Evolutionary conservation across 2,113 vertebrate species (phyloP), one percentile per base, ranked within the genome.

Genomic region (Spermophilus dauricus): DNA sequence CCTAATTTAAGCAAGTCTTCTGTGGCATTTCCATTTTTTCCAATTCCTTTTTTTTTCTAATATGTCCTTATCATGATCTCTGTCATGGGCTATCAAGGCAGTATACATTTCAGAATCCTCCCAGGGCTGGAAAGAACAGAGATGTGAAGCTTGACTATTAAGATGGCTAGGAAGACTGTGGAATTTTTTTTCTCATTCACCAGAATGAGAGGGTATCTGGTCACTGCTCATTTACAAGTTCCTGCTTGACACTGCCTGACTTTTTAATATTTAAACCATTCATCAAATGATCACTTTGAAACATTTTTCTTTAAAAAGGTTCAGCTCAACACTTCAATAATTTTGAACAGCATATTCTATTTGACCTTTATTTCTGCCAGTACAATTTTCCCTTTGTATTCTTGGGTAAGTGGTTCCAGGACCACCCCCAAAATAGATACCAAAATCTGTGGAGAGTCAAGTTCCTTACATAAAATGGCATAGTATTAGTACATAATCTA

Each of bases 11-110:
- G 37, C 45, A 93, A 11, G 9, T 0, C n/a, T 78, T 18, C 75
- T 93, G 24, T 42, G 95, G 20, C 32, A 95, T 94, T 86, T 76
- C 65, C 81, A 53, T 78, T 85, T 14, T 94, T 90, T 98, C 86
- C 89, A 58, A 13, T 90, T 37, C 16, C 12, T 67, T 14, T 24
- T 14, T 24, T 96, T 73, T 8, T 0, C 77, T 70, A 17, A 1
- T 39, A 12, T 86, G 37, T 70, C 69, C 37, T 32, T 82, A 2
- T 82, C 28, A 2, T 53, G 26, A 17, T 92, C 1, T 37, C 67
- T 93, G 39, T 65, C 51, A 20, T 76, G 1, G 11, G 2, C 37
- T 73, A 34, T 90, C 20, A 76, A 24, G n/a, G 70, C 48, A 39
- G 4, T 37, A 26, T 13, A 20, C 37, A 72, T 89, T 89, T 86